Base-by-base conservation (phyloP, 2,888 invertebrate species). In the Apeira syringaria region DNA sequence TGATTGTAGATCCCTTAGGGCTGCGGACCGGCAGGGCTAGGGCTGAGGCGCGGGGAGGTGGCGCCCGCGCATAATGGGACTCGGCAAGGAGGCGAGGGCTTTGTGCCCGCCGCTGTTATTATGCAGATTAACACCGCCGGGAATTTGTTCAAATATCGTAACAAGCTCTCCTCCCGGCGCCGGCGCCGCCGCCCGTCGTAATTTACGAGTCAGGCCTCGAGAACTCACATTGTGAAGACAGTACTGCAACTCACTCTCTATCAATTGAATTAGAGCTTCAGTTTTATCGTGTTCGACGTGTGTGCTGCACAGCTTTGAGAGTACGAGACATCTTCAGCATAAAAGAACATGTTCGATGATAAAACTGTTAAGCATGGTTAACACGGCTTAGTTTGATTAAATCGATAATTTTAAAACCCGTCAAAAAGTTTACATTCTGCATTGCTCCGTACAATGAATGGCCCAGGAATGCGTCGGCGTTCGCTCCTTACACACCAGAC, bases 131-230 rank as follows among this genome's bases (percentile, higher is more conserved):
- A 87, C 89, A 88, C 88, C 86, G 85, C 72, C 86, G 86, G 88
- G 89, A 88, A 88, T 88, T 87, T 87, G 89, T 89, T 86, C 88
- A 87, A 85, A 87, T 85, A 88, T 86, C 88, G 84, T 89, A 88
- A 89, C 89, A 82, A 88, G 89, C 84, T 68, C 76, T 79, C 79
- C 85, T 81, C 79, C 76, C 80, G 77, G 84, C 88, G 86, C 83
- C 86, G 84, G 84, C 86, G 82, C 82, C 83, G 82, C 52, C 49
- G 47, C 46, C 44, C 72, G 75, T 68, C 67, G 70, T 86, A 81
- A 86, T 88, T 88, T 88, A 85, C 85, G 82, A 83, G 76, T 76
- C 72, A 64, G 70, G 75, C 68, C 80, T n/a, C 76, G 73, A 75
- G 80, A 39, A 46, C 31, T 27, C 26, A 13, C 4, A 29, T 27